Evolutionary conservation across 53 echinoderm and acorn worm genomes (phyloP), one percentile per base, ranked within the genome.

Genomic region (Mesocentrotus franciscanus): DNA sequence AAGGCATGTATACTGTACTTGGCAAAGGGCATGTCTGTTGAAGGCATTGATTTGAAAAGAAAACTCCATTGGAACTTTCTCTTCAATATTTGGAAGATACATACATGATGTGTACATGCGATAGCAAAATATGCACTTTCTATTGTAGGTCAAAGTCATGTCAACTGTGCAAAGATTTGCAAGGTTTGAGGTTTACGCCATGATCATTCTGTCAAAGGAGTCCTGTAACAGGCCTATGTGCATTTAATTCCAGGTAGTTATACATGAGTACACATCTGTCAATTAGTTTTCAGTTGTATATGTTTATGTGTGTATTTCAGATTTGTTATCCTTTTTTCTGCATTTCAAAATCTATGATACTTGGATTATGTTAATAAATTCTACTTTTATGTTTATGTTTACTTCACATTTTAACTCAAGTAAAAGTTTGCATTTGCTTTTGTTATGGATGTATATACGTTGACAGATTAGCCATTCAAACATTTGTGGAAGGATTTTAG

Each of bases 331-430:
- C 22, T 81, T 39, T 81, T 39, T 81, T 81, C 81, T 42, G 18
- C 36, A 81, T 81, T 81, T 87, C 49, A 84, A 17, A 84, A 84
- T 36, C 49, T 84, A 9, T 85, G 87, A 27, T 18, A 58, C 58
- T 87, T 87, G 59, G 10, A 36, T 49, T 42, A 18, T 9, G 49
- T 57, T 58, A 87, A 87, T 87, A 87, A 87, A 87, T 57, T 87
- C 87, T 87, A 87, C 56, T 59, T 87, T 58, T 87, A 57, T 87
- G 87, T 85, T 85, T 30, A 49, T 42, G 84, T 84, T 87, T 87
- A 87, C 87, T 87, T 87, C n/a, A 87, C 10, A 87, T 57, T 57
- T 58, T 57, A 18, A 39, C 24, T 49, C 9, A 9, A 18, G 24
- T 84, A 17, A 35, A 84, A 49, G 55, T 55, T 42, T 87, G 58